These are phyloP conservation scores for Rhopalosiphum maidis DNA, from an alignment of 1,140 invertebrate genomes.

Conservation along the genomic window DNA sequence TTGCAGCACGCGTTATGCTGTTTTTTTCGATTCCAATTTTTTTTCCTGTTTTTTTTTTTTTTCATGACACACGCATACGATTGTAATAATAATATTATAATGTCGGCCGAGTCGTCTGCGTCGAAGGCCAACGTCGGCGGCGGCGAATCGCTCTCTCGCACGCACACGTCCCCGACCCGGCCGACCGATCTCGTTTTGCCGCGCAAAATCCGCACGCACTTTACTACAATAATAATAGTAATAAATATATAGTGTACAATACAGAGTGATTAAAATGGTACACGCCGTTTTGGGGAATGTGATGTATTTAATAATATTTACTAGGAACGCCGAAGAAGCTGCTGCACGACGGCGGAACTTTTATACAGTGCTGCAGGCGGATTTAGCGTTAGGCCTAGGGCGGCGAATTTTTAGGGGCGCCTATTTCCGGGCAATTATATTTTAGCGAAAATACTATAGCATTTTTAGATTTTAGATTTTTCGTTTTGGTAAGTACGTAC, in stretches of 20 bases:
- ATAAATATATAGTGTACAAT: neutral
- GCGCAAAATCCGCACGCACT: slow-evolving; percentile 37
- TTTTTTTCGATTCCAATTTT: neutral
- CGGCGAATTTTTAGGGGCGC: no score
- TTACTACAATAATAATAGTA: neutral
- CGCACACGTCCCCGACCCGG: neutral
- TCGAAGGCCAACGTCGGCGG: slow-evolving; percentile 20
- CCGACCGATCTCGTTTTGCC: slow-evolving; percentile 30
- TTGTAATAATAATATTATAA: slow-evolving; percentile 21
- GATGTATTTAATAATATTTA: no score
- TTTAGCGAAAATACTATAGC: no score
- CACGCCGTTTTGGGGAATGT: no score
- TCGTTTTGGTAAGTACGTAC: no score
- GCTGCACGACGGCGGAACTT: no score
- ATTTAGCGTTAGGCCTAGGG: no score
- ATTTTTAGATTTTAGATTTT: no score
- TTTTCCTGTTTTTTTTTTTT: neutral
- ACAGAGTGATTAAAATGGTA: neutral
- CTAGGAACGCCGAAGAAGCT: no score
- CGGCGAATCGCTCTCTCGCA: neutral
- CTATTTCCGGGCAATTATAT: no score
- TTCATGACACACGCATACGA: neutral
- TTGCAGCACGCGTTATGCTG: neutral
- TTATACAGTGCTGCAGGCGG: no score
- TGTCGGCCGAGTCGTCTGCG: neutral